Evolutionary conservation across 2,888 invertebrate species (phyloP).

Genomic region (Venusia cambrica): DNA sequence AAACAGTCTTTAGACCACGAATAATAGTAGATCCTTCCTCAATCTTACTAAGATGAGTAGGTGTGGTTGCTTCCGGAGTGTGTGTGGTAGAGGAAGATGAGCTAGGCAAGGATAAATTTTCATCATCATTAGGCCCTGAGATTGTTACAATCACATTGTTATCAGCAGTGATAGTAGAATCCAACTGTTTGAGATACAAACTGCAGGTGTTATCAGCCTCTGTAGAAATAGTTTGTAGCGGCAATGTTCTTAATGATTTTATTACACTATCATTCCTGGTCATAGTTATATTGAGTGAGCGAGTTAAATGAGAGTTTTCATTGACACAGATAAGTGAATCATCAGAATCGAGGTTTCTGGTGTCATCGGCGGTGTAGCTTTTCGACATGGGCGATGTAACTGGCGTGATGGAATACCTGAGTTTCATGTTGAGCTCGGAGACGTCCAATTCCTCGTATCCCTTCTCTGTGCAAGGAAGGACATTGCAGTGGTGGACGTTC

Average conservation of each 20-base stretch:
- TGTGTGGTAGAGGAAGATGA: constrained; percentile 55
- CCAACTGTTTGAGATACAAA: constrained; percentile 43
- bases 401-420: constrained; percentile 69
- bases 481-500: constrained; percentile 63
- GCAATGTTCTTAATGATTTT: constrained; percentile 52
- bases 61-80: constrained; percentile 68
- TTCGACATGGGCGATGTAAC: constrained; percentile 67
- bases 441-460: constrained; percentile 71
- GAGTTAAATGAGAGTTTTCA: constrained; percentile 50
- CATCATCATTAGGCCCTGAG: constrained; percentile 48
- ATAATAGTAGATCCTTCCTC: constrained; percentile 68
- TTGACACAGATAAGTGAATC: constrained; percentile 42
- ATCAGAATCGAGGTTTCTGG: constrained; percentile 42
- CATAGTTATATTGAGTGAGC: constrained; percentile 56
- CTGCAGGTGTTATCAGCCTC: constrained; percentile 48
- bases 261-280: constrained; percentile 45
- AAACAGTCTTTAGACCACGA: constrained; percentile 66
- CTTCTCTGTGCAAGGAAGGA: constrained; percentile 61
- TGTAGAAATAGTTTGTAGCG: constrained; percentile 50
- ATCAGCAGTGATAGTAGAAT: constrained; percentile 35
- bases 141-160: constrained; percentile 48
- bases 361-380: constrained; percentile 57
- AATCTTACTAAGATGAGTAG: constrained; percentile 57
- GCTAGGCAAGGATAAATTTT: constrained; percentile 56
- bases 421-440: constrained; percentile 69